A percentile compares a stretch with the other conserved stretches of the same genome.
These are phyloP conservation scores for Artemia franciscana DNA, from an alignment of 1,140 invertebrate genomes.

Conservation along the genomic window DNA sequence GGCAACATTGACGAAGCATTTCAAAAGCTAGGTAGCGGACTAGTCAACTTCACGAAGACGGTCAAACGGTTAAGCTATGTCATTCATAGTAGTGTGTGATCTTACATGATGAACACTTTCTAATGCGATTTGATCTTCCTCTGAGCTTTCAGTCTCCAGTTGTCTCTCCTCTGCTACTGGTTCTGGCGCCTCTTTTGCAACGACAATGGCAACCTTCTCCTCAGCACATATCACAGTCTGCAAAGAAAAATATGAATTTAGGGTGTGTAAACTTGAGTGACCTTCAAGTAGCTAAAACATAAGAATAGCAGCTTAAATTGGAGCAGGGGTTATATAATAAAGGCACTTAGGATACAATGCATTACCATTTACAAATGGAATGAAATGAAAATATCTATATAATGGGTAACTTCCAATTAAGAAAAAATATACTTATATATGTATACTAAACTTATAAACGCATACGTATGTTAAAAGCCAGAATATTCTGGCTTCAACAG, in stretches of 20 bases:
- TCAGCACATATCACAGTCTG: not conserved
- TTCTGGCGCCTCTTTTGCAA: slow-evolving; percentile 4
- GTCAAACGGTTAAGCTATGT: too few species aligned
- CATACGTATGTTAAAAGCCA: too few species aligned
- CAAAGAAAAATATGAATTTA: not conserved
- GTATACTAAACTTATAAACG: too few species aligned
- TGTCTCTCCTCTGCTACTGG: slow-evolving; percentile 10
- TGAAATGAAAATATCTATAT: too few species aligned
- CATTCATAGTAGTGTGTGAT: too few species aligned
- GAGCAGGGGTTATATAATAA: not conserved
- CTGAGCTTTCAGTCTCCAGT: slow-evolving; percentile 9
- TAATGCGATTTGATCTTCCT: slow-evolving; percentile 11
- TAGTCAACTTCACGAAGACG: too few species aligned
- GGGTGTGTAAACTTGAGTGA: not conserved
- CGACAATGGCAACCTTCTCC: slow-evolving; percentile 5
- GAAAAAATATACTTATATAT: too few species aligned
- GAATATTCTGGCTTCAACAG: too few species aligned
- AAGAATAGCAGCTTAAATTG: not conserved
- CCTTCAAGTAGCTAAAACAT: not conserved
- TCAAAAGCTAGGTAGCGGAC: too few species aligned
- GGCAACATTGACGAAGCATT: too few species aligned
- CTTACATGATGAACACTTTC: slow-evolving; percentile 5
- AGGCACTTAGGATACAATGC: not conserved
- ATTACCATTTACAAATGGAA: not conserved
- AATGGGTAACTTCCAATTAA: too few species aligned